Evolutionary conservation across 2,797 vertebrate genomes (phyloP), one percentile per base, ranked within the genome.

Genomic region (Chrosomus eos): DNA sequence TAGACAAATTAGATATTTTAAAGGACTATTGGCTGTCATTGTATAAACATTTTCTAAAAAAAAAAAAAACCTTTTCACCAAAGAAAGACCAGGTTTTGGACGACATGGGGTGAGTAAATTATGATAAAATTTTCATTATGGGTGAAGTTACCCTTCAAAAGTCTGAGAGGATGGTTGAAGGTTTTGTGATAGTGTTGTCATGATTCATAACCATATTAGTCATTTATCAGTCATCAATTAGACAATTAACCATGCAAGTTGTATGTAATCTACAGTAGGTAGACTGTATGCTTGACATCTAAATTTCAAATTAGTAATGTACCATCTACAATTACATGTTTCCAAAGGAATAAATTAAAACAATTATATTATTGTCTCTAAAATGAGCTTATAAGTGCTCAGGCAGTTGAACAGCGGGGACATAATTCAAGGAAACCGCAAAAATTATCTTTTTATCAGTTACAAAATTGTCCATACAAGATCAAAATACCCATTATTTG

Each of bases 401-500:
- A 67, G 6, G 31, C 28, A 51, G 60, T 19, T 38, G 14, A 53
- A 51, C 7, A n/a, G 21, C 28, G 18, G 2, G 45, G 31, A 55
- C 10, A 75, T 13, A 5, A 64, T 36, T 80, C 45, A 80, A 53
- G 45, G 19, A 68, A 68, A 51, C 40, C 18, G 7, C 21, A n/a
- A 14, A 45, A 67, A 51, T n/a, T 4, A 10, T 67, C 0, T 33
- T 74, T 74, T 74, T 33, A 33, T 33, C 21, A 51, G n/a, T 67
- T 80, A 67, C 11, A 79, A 66, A 51, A 38, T n/a, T n/a, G 53
- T 58, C 53, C 53, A 76, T 76, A 38, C 33, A 11, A 58, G 23
- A 76, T 67, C 43, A 16, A 80, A 80, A 68, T 53, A 68, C 31
- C 43, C 21, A 53, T 80, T 53, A 38, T 68, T 67, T 76, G 7